A percentile compares a stretch with the other conserved stretches of the same genome.
phyloP scores from a whole-genome alignment of 1,140 invertebrate species.

The Harlomillsia oculata region DNA sequence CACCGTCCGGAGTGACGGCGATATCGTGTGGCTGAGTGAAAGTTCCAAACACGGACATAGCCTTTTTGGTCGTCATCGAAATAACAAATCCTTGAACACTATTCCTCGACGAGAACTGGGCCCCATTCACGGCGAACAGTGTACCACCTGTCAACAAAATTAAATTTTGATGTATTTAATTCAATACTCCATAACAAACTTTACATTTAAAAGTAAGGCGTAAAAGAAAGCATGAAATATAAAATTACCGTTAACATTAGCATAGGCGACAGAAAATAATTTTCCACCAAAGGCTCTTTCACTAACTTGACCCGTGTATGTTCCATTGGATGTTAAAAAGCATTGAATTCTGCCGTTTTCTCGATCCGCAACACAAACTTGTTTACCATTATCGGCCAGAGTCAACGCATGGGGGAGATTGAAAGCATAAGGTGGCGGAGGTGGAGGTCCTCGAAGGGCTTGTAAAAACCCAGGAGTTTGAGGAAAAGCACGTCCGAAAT shows the following conservation, averaged over 20 bases:
- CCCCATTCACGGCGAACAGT: conserved; percentile 46
- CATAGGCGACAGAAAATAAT: conserved; percentile 60
- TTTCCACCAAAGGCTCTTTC: conserved; percentile 51
- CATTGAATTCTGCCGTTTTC: conserved; percentile 80
- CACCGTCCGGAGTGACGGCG: conserved; percentile 55
- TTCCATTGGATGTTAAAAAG: conserved; percentile 56
- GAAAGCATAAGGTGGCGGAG: conserved; percentile 32
- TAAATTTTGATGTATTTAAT: background rate
- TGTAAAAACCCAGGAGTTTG: conserved; percentile 21
- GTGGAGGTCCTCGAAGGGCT: conserved; percentile 6
- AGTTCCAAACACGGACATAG: conserved; percentile 54
- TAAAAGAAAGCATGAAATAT: conserved; percentile 1
- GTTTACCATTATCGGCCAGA: conserved; percentile 59
- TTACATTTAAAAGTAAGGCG: background rate
- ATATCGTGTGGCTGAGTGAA: conserved; percentile 67
- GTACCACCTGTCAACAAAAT: conserved; percentile 40
- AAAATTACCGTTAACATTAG: conserved; percentile 40
- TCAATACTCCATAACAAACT: too few relatives aligned
- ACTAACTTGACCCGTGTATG: conserved; percentile 45
- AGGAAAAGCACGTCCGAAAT: conserved; percentile 27
- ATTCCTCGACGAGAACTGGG: conserved; percentile 16
- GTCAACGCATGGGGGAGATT: conserved; percentile 34
- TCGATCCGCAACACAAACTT: conserved; percentile 79
- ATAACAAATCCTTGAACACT: conserved; percentile 57
- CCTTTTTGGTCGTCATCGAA: conserved; percentile 49